A percentile compares a stretch with the other conserved stretches of the same genome.
Conservation (phyloP, 2,113 vertebrate species). For the Glaucidium brasilianum region DNA sequence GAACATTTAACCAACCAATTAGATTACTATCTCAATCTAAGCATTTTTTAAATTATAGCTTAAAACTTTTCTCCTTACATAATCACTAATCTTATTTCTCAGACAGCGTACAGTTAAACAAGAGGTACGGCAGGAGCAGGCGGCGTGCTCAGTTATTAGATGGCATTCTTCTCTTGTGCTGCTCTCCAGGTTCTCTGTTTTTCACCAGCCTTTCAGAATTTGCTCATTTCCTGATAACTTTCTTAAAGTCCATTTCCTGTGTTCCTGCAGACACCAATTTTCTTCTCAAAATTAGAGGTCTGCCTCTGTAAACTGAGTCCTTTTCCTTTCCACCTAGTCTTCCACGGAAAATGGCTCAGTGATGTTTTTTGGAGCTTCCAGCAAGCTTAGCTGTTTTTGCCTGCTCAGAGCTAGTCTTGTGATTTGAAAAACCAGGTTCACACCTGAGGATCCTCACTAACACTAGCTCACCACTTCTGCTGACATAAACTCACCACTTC, state of each 20-base stretch:
- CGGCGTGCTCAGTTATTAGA: not conserved
- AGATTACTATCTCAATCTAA: not conserved
- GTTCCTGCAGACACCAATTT: not conserved
- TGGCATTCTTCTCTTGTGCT: not conserved
- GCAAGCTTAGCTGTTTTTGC: not conserved
- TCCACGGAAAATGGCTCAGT: not conserved
- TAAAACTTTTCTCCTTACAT: not conserved
- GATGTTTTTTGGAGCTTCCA: not conserved
- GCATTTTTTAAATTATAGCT: not conserved
- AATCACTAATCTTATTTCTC: not conserved
- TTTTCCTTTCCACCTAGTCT: not conserved
- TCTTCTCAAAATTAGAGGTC: not conserved
- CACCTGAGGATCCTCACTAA: not conserved
- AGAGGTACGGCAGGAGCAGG: not conserved
- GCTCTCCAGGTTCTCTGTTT: not conserved
- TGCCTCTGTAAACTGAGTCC: not conserved
- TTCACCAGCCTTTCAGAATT: not conserved
- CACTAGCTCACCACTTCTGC: not conserved
- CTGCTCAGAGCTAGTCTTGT: not conserved
- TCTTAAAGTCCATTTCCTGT: not conserved
- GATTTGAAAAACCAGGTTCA: not conserved
- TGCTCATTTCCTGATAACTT: not conserved
- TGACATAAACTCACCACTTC: not conserved
- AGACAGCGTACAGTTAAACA: not conserved
- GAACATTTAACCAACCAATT: not conserved